Conservation (phyloP, 2,113 vertebrate species). For the Hiodon tergisus region DNA sequence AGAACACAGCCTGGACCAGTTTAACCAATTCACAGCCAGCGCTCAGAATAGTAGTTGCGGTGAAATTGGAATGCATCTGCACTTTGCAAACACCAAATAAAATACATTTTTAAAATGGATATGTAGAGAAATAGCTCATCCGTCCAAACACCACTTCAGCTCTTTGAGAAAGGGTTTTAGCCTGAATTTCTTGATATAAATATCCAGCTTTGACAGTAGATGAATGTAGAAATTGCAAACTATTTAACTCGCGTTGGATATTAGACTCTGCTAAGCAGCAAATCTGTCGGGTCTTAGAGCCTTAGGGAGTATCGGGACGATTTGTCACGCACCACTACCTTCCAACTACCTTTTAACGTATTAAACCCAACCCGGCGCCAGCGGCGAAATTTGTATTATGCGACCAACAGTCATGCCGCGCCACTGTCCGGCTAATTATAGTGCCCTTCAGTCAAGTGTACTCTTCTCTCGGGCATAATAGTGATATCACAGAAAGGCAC, state of each 20-base stretch:
- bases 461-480: background rate
- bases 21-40: no score
- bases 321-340: slow-evolving; percentile 1
- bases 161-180: no score
- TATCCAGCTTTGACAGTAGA: no score
- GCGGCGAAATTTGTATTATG: slow-evolving; percentile 12
- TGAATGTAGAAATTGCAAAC: background rate
- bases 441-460: background rate
- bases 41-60: no score
- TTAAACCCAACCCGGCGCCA: background rate
- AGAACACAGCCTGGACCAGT: no score
- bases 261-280: background rate
- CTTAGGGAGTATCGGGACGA: background rate
- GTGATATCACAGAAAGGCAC: background rate
- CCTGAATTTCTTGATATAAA: no score
- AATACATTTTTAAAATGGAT: no score
- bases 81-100: no score
- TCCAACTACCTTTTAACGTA: background rate
- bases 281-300: background rate
- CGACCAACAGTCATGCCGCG: slow-evolving; percentile 12
- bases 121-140: no score
- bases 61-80: no score
- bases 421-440: slow-evolving; percentile 16
- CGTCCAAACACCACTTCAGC: no score
- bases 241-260: background rate